Percentiles rank a stretch among this genome's conserved stretches.
Conservation (phyloP, 1,140 invertebrate genomes). For the Homarus americanus region DNA sequence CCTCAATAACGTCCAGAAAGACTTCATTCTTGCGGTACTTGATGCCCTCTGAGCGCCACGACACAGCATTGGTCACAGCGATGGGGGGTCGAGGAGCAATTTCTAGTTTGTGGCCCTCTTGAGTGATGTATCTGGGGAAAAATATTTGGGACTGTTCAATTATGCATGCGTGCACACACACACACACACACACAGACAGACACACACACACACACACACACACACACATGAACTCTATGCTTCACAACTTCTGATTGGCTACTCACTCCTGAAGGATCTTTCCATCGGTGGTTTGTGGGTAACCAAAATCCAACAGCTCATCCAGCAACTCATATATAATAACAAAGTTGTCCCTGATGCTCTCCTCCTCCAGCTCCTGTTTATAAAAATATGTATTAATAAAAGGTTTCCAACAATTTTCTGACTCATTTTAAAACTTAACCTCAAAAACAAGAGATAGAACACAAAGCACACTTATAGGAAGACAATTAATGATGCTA, state of each 20-base stretch:
- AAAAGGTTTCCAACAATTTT: not conserved
- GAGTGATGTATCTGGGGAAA: slow-evolving; percentile 85
- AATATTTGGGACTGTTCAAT: not conserved
- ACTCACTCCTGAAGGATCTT: slow-evolving; percentile 98
- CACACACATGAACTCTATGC: not conserved
- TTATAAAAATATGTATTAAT: not conserved
- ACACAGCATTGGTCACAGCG: slow-evolving; percentile 99
- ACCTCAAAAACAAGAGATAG: too few species aligned
- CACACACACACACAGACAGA: not conserved
- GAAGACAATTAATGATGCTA: too few species aligned
- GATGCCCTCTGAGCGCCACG: slow-evolving; percentile 99
- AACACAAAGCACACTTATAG: too few species aligned
- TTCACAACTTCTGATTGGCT: too few species aligned
- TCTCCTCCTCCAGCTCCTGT: slow-evolving; percentile 98
- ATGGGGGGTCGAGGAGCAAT: slow-evolving; percentile 97
- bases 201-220: not conserved
- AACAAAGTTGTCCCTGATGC: slow-evolving; percentile 99
- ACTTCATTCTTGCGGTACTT: slow-evolving; percentile 99
- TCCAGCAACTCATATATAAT: slow-evolving; percentile 99
- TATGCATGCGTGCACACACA: not conserved
- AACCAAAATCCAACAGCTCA: slow-evolving; percentile 99
- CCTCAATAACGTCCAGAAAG: slow-evolving; percentile 99
- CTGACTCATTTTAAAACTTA: too few species aligned
- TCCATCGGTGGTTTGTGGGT: slow-evolving; percentile 99
- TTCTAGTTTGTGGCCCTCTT: slow-evolving; percentile 99